phyloP scores from a whole-genome alignment of 1,140 invertebrate genomes.

The Paracyclopina nana region DNA sequence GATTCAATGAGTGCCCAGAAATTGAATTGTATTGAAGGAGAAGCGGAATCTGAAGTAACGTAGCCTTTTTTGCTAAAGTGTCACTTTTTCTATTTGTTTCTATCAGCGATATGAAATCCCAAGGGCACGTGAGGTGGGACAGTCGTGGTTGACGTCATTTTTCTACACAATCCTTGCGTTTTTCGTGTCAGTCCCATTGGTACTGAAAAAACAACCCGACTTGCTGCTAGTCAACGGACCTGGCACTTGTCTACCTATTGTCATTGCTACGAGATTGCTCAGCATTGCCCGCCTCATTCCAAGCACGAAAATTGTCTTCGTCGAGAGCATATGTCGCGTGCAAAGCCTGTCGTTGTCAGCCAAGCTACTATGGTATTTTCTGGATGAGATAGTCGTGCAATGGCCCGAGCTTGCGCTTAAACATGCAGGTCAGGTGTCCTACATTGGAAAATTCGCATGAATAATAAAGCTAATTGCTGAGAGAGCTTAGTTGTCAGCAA shows the following conservation, averaged over 20 bases:
- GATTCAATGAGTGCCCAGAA: slow-evolving; percentile 1
- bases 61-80: no score
- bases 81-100: no score
- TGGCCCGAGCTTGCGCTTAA: background rate
- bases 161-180: background rate
- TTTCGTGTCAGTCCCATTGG: background rate
- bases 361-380: background rate
- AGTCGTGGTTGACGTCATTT: background rate
- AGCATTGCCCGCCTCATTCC: background rate
- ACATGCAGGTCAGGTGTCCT: no score
- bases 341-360: background rate
- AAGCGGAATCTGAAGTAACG: no score
- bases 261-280: background rate
- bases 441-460: no score
- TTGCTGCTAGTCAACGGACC: background rate
- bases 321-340: background rate
- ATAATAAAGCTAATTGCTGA: no score
- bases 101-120: background rate
- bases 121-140: background rate
- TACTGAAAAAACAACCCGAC: background rate
- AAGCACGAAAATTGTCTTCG: background rate
- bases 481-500: no score
- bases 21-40: background rate
- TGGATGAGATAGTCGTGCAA: background rate
- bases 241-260: background rate